Evolutionary conservation across 2,797 vertebrate species (phyloP).

Genomic region (Eulemur albifrons): DNA sequence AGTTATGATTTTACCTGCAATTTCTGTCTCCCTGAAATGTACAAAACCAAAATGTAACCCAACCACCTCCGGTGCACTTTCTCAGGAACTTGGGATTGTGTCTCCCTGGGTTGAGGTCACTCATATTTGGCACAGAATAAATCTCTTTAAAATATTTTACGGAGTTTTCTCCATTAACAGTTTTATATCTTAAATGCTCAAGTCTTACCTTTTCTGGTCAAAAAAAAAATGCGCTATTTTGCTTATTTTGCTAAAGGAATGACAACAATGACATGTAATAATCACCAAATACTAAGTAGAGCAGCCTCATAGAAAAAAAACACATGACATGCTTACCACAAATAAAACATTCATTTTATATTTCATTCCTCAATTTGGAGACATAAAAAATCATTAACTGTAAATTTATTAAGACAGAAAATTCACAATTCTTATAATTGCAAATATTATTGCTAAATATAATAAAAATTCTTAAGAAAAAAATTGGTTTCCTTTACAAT

Average conservation of each 20-base stretch:
- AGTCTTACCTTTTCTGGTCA: slow-evolving; percentile 31
- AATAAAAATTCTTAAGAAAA: slow-evolving; percentile 43
- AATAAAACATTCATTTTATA: slow-evolving; percentile 50
- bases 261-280: not conserved
- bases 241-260: slow-evolving; percentile 15
- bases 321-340: not conserved
- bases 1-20: no score
- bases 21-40: not conserved
- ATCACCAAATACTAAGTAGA: not conserved
- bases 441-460: slow-evolving; percentile 41
- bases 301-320: not conserved
- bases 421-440: slow-evolving; percentile 27
- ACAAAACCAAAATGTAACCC: not conserved
- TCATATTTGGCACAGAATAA: not conserved
- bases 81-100: not conserved
- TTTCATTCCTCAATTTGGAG: slow-evolving; percentile 9
- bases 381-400: slow-evolving; percentile 22
- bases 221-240: slow-evolving; percentile 47
- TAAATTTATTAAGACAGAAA: slow-evolving; percentile 63
- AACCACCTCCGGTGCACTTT: not conserved
- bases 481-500: slow-evolving; percentile 51
- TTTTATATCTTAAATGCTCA: not conserved
- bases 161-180: not conserved
- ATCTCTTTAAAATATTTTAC: not conserved
- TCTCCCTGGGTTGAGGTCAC: not conserved